Conservation (phyloP, 2,113 vertebrate species). For the Oenanthe melanoleuca region DNA sequence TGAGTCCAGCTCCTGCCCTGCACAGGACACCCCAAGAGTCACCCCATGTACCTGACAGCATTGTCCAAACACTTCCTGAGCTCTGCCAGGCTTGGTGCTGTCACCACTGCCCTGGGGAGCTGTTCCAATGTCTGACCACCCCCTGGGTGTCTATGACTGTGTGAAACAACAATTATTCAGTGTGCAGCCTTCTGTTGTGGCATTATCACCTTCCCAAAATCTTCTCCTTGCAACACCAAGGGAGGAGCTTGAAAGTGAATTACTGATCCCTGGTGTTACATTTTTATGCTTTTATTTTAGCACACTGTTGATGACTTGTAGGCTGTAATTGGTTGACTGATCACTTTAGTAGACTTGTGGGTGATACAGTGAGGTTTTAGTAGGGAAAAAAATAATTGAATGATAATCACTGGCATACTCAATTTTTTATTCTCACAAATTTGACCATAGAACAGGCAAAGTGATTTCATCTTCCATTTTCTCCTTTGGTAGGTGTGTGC, state of each 20-base stretch:
- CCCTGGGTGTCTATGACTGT: background rate
- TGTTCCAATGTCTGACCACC: background rate
- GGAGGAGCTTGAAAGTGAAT: background rate
- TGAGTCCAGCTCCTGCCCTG: fast-evolving
- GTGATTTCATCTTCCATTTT: background rate
- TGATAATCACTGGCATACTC: background rate
- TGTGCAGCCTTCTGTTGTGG: background rate
- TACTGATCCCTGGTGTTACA: background rate
- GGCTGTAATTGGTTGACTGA: background rate
- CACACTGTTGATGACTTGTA: background rate
- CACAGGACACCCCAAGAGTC: background rate
- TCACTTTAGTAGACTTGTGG: background rate
- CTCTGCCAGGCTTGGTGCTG: background rate
- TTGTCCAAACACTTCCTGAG: background rate
- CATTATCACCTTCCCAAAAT: background rate
- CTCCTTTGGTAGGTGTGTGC: background rate
- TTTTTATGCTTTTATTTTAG: background rate
- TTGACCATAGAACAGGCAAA: background rate
- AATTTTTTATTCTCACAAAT: background rate
- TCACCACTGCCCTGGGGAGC: background rate
- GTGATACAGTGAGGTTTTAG: background rate
- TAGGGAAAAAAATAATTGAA: background rate
- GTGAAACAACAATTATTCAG: background rate
- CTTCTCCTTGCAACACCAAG: background rate
- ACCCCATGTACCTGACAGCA: background rate